phyloP scores from a whole-genome alignment of 2,113 vertebrate species.

The Smithornis capensis region DNA sequence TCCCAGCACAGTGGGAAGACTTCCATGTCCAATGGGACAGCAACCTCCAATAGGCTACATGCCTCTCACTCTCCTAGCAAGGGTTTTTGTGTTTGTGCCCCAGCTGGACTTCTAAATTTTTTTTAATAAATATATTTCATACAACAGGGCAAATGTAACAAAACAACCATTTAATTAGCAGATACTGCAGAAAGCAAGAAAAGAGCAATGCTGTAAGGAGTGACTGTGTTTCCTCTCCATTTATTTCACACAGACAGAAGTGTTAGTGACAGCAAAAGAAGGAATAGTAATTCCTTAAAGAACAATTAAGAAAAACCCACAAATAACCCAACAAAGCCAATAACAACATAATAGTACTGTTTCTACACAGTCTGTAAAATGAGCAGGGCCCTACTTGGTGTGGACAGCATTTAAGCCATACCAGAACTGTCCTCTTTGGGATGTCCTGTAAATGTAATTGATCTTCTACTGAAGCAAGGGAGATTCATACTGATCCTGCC shows the following conservation, averaged over 20 bases:
- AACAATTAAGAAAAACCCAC: background rate
- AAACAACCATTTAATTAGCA: constrained; percentile 14
- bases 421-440: background rate
- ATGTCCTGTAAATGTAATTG: background rate
- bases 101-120: background rate
- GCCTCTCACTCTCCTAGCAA: background rate
- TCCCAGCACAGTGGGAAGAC: background rate
- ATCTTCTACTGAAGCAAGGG: background rate
- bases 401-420: background rate
- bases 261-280: background rate
- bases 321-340: background rate
- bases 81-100: background rate
- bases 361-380: background rate
- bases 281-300: background rate
- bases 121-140: background rate
- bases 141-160: background rate
- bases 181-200: background rate
- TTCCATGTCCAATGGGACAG: background rate
- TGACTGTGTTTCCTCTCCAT: background rate
- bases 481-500: background rate
- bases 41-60: background rate
- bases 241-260: background rate
- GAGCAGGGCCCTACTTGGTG: background rate
- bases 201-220: background rate
- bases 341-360: background rate